Conservation (phyloP, 2,888 invertebrate species). For the Andrena bicolor region DNA sequence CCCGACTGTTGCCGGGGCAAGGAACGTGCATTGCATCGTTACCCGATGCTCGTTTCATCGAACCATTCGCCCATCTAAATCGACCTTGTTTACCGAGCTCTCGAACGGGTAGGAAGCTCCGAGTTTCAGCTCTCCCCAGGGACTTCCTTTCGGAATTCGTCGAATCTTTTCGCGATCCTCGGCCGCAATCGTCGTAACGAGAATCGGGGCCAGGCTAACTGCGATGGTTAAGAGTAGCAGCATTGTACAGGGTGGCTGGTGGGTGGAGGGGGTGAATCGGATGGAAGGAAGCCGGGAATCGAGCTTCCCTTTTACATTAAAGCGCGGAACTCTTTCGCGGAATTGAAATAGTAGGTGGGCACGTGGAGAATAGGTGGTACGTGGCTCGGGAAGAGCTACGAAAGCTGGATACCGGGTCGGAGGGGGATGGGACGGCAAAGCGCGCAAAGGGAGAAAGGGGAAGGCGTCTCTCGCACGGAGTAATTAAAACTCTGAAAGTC, state of each 20-base stretch:
- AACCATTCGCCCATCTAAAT: constrained; percentile 3
- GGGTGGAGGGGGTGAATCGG: constrained; percentile 13
- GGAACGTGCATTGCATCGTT: not conserved
- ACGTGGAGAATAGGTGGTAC: constrained; percentile 45
- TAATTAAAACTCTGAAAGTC: constrained; percentile 81
- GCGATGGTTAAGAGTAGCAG: not conserved
- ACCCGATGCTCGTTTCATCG: not conserved
- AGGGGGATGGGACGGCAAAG: not conserved
- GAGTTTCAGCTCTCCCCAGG: not conserved
- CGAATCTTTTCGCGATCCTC: constrained; percentile 27
- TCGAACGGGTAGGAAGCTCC: not conserved
- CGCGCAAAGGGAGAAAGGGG: constrained; percentile 42
- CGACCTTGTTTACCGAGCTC: constrained; percentile 22
- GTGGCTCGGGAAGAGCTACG: constrained; percentile 41
- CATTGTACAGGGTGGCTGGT: not conserved
- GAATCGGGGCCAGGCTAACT: constrained; percentile 28
- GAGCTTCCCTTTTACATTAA: constrained; percentile 63
- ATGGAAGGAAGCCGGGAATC: constrained; percentile 29
- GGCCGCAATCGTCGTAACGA: constrained; percentile 31
- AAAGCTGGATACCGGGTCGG: constrained; percentile 19
- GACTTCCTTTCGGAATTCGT: constrained; percentile 18
- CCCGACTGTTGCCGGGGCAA: not conserved
- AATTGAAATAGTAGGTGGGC: constrained; percentile 71
- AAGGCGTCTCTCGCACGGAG: constrained; percentile 68
- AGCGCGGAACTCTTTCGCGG: constrained; percentile 70